These are phyloP conservation scores for Pseudomyrmex concolor DNA, from an alignment of 1,140 invertebrate genomes.

Conservation along the genomic window DNA sequence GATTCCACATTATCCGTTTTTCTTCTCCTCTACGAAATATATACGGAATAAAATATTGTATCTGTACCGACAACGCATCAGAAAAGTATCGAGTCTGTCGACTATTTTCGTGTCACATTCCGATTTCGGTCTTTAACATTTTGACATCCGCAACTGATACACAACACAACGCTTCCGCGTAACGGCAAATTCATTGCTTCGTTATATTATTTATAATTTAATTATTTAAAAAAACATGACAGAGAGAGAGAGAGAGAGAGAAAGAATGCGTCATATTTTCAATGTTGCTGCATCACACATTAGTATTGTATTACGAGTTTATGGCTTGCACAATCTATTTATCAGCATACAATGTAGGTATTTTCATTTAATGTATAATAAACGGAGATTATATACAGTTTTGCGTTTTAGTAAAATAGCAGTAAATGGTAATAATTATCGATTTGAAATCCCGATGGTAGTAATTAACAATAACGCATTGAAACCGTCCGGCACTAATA, in stretches of 20 bases:
- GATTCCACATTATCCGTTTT: constrained; percentile 39
- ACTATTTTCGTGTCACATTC: not conserved
- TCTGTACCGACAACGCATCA: not conserved
- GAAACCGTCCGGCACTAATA: constrained; percentile 23
- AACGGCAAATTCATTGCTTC: too few species aligned
- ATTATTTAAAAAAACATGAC: not conserved
- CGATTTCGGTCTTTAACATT: not conserved
- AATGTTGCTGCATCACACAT: not conserved
- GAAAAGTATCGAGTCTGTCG: not conserved
- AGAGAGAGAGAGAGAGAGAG: too few species aligned
- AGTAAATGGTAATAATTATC: constrained; percentile 11
- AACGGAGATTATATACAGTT: constrained; percentile 22
- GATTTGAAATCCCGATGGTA: constrained; percentile 14
- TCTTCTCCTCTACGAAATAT: not conserved
- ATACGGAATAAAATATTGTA: constrained; percentile 21
- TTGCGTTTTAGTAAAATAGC: constrained; percentile 16
- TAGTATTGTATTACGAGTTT: constrained; percentile 9
- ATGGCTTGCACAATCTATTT: constrained; percentile 20
- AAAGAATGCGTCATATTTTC: not conserved
- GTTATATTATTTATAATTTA: too few species aligned
- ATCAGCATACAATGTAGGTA: constrained; percentile 7
- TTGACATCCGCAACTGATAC: not conserved
- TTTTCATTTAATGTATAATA: constrained; percentile 23
- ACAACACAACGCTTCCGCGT: too few species aligned
- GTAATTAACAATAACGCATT: constrained; percentile 37